Percentiles rank a stretch among this genome's conserved stretches.
Evolutionary conservation across 2,888 invertebrate genomes (phyloP).

Genomic region (Erannis defoliaria): DNA sequence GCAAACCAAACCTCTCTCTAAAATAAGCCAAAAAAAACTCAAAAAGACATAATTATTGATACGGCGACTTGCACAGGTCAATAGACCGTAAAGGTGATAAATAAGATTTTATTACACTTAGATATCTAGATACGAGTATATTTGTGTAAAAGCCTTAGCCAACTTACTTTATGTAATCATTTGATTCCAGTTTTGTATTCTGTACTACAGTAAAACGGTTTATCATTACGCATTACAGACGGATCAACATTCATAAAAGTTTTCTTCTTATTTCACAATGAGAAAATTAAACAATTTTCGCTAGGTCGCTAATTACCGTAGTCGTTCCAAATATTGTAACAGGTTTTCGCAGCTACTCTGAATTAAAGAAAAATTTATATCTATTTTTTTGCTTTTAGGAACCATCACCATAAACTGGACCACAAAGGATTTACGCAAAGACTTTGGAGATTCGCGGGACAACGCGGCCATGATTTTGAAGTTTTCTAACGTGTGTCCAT

Average conservation of each 20-base stretch:
- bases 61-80: no score
- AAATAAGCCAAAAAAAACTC: not conserved
- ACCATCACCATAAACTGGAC: conserved; percentile 41
- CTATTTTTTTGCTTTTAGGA: conserved; percentile 24
- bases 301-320: not conserved
- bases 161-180: no score
- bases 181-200: no score
- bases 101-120: no score
- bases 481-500: conserved; percentile 73
- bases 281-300: no score
- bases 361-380: conserved; percentile 6
- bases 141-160: no score
- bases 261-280: no score
- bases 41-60: not conserved
- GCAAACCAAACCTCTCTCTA: not conserved
- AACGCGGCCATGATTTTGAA: conserved; percentile 62
- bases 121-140: no score
- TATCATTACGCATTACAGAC: no score
- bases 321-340: not conserved
- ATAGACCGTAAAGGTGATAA: no score
- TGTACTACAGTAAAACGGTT: no score
- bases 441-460: conserved; percentile 29
- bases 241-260: no score
- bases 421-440: conserved; percentile 24
- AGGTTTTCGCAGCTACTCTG: not conserved